Evolutionary conservation across 2,113 vertebrate species (phyloP).

Genomic region (human): GRCh38 chr20:14307001-14307500

Average conservation of each 20-base stretch:
- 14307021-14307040: neutral
- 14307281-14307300: neutral
- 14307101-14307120: neutral
- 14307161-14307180: neutral
- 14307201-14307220: conserved; percentile 1
- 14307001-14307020: neutral
- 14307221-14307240: conserved; percentile 8
- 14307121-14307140: neutral
- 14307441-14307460: neutral
- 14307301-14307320: neutral
- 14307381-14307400: neutral
- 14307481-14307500: neutral
- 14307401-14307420: neutral
- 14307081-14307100: neutral
- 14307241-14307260: neutral
- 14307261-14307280: neutral
- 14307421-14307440: neutral
- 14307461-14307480: conserved; percentile 2
- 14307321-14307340: neutral
- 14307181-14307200: neutral
- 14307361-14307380: neutral
- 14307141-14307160: neutral
- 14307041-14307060: neutral
- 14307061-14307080: neutral
- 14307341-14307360: neutral